A percentile compares a stretch with the other conserved stretches of the same genome.
Evolutionary conservation across 2,113 vertebrate genomes (phyloP).

Genomic region (Saccopteryx bilineata): DNA sequence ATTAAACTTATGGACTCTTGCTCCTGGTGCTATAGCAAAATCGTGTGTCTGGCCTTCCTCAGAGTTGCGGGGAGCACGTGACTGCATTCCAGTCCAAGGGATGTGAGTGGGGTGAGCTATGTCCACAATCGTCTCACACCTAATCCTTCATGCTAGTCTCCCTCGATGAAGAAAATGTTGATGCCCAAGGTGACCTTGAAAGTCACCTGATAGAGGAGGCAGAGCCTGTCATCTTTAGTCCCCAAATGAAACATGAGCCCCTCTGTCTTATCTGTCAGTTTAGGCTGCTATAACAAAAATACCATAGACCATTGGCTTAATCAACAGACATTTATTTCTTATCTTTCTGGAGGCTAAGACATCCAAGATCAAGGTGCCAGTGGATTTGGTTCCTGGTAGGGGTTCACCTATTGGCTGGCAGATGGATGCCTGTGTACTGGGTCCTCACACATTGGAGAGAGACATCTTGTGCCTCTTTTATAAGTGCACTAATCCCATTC

Average conservation of each 20-base stretch:
- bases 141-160: not conserved
- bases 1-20: not conserved
- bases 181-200: not conserved
- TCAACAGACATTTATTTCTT: not conserved
- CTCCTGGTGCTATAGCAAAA: not conserved
- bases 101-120: not conserved
- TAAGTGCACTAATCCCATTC: not conserved
- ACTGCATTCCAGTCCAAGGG: not conserved
- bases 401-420: not conserved
- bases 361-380: not conserved
- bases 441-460: not conserved
- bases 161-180: not conserved
- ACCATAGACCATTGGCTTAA: not conserved
- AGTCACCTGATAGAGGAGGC: not conserved
- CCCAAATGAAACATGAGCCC: not conserved
- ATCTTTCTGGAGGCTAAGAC: not conserved
- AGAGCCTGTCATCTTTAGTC: not conserved
- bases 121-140: not conserved
- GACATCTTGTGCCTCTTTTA: not conserved
- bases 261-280: not conserved
- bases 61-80: rapidly evolving
- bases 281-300: not conserved
- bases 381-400: not conserved
- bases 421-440: not conserved
- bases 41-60: not conserved